Conservation (phyloP, 2,797 vertebrate genomes). For the Meriones psammophilus region DNA sequence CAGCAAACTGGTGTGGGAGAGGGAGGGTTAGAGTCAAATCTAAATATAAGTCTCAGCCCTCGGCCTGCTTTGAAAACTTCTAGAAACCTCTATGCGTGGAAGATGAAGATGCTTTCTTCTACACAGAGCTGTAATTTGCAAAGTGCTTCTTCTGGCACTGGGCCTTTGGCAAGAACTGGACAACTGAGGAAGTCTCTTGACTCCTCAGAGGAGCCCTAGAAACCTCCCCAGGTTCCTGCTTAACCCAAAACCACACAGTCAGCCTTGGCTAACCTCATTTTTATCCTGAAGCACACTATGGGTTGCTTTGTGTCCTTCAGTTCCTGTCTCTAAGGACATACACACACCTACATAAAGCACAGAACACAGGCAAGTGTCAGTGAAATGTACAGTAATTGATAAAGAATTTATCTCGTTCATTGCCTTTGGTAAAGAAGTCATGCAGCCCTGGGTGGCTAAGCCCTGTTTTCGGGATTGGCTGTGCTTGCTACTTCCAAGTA, state of each 20-base stretch:
- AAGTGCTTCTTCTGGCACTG: background rate
- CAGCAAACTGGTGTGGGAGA: background rate
- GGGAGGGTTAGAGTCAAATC: background rate
- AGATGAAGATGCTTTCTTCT: background rate
- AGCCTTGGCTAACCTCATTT: constrained; percentile 29
- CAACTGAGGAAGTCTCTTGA: background rate
- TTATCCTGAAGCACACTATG: constrained; percentile 32
- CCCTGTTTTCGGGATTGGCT: rapidly evolving
- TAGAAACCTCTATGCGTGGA: background rate
- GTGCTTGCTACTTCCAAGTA: background rate
- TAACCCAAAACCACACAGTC: background rate
- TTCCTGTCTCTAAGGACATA: constrained; percentile 43
- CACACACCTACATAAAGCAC: constrained; percentile 8
- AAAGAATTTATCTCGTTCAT: constrained; percentile 21
- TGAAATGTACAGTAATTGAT: constrained; percentile 50
- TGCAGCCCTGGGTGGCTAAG: background rate
- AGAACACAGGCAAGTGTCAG: constrained; percentile 23
- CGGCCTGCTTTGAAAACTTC: background rate
- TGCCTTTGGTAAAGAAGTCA: constrained; percentile 25
- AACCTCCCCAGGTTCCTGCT: background rate
- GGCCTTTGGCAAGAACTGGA: background rate
- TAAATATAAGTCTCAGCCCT: constrained; percentile 8
- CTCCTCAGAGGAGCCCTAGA: background rate
- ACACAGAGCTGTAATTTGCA: background rate
- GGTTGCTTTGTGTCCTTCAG: constrained; percentile 20